Evolutionary conservation across 1,140 invertebrate species (phyloP), one percentile per base, ranked within the genome.

Genomic region (Pteromalus puparum): DNA sequence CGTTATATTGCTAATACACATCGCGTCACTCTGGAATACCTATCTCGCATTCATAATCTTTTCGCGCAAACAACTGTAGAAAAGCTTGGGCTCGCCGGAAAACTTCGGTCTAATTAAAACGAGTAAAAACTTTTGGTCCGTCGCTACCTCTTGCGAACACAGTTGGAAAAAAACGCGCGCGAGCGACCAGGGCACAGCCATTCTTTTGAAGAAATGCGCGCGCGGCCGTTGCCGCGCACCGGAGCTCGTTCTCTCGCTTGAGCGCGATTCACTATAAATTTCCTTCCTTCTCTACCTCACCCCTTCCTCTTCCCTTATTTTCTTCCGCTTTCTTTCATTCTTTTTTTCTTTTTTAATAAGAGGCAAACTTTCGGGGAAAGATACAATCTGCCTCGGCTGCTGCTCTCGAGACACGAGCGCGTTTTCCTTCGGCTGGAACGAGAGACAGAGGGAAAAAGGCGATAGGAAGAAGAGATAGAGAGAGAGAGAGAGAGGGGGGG

Each of bases 271-370:
- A 68, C 77, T 79, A 79, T 67, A 79, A 79, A 79, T 79, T 79
- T 79, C 30, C 6, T 82, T 82, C 75, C 53, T 61, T 61, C 10
- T 61, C 53, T 61, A n/a, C 53, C 53, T 21, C n/a, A 2, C 6
- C 53, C 53, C 53, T 61, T 61, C 53, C 53, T 21, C 53, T 61
- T 61, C 53, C 38, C 53, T 61, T 61, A 61, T 61, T 61, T 61
- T 42, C 61, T 79, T 79, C 21, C 61, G 53, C 21, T 79, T 68
- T 79, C 26, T 72, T 61, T 73, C 61, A 26, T 79, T 34, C 53
- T 85, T 53, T 82, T 82, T 30, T 30, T 48, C 78, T 79, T 78
- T 86, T 79, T 77, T 68, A 79, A 79, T 79, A 79, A 79, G 77
- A 79, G 65, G 65, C 65, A 67, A 79, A 79, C 61, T 79, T 79